phyloP scores from a whole-genome alignment of 2,113 vertebrate genomes.

The Sclerurus mexicanus region DNA sequence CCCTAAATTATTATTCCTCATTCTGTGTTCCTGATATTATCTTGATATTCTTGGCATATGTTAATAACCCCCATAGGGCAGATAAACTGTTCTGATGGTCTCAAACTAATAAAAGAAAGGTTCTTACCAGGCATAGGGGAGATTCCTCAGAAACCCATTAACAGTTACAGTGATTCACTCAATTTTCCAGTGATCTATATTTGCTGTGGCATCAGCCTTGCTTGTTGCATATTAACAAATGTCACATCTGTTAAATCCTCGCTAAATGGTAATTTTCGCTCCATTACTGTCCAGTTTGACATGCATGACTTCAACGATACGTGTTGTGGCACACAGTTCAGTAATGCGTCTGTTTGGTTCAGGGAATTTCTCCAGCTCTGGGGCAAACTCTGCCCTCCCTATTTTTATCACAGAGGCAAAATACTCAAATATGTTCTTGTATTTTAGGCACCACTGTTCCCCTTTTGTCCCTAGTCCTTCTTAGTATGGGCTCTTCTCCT shows the following conservation, averaged over 20 bases:
- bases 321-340: neutral
- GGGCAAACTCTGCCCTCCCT: neutral
- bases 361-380: neutral
- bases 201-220: neutral
- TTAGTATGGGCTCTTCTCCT: neutral
- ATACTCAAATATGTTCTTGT: neutral
- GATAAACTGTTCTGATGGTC: conserved; percentile 19
- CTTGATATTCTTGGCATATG: conserved; percentile 17
- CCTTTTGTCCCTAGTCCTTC: neutral
- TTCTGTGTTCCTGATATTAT: neutral
- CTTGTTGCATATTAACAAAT: neutral
- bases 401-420: neutral
- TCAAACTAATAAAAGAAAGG: conserved; percentile 22
- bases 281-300: neutral
- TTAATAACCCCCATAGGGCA: neutral
- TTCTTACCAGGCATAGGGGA: neutral
- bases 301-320: neutral
- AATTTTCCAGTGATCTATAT: neutral
- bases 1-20: neutral
- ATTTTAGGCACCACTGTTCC: neutral
- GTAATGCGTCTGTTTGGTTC: neutral
- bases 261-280: neutral
- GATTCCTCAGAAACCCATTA: conserved; percentile 24
- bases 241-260: neutral
- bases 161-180: neutral